phyloP scores from a whole-genome alignment of 2,113 vertebrate genomes.

The Taurulus bubalis region DNA sequence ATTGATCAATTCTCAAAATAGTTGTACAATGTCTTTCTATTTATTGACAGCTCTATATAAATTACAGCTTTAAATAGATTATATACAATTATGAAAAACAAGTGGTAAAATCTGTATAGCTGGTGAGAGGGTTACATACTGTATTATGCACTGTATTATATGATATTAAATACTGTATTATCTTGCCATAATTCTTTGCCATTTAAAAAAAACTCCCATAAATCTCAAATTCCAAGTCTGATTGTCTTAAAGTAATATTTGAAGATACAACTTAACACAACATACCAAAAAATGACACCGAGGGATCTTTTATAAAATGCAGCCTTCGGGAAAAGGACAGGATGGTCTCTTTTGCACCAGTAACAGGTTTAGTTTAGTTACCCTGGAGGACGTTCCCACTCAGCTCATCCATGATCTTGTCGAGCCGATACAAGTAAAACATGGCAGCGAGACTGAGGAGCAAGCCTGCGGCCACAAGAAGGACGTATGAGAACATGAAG shows the following conservation, averaged over 20 bases:
- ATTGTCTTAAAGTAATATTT: neutral
- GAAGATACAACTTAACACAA: neutral
- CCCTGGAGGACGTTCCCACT: neutral
- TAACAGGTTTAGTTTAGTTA: slow-evolving; percentile 25
- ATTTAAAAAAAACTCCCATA: neutral
- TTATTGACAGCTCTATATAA: no score
- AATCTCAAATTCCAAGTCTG: neutral
- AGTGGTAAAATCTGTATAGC: neutral
- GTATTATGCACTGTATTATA: neutral
- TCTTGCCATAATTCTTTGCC: neutral
- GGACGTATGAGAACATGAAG: slow-evolving; percentile 77
- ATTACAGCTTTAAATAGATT: neutral
- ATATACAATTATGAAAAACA: neutral
- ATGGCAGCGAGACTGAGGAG: slow-evolving; percentile 65
- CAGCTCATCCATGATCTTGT: slow-evolving; percentile 46
- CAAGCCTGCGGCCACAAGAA: slow-evolving; percentile 68
- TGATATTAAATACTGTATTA: neutral
- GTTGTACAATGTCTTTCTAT: neutral
- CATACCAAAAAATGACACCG: neutral
- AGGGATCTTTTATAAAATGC: neutral
- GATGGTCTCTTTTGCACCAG: slow-evolving; percentile 17
- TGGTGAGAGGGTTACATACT: neutral
- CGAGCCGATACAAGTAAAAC: slow-evolving; percentile 67
- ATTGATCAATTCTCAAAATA: neutral
- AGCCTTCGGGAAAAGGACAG: neutral